These are phyloP conservation scores for Dioctria linearis DNA, from an alignment of 2,888 invertebrate genomes.

Conservation along the genomic window DNA sequence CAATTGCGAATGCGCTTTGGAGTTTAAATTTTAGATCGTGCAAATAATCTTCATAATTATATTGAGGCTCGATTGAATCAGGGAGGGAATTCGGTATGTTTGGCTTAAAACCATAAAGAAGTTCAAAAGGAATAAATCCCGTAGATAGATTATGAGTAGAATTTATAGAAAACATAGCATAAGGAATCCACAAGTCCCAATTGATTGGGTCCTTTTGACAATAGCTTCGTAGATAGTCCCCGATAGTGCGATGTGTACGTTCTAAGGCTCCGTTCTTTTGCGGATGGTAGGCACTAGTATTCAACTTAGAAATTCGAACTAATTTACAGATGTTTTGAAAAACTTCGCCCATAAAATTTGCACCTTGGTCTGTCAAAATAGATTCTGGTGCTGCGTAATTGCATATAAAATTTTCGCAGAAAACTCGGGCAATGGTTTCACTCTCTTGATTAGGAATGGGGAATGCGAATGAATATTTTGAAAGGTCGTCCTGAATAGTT, in stretches of 20 bases:
- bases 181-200: background rate
- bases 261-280: conserved; percentile 10
- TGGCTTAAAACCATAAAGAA: background rate
- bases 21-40: background rate
- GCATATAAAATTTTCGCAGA: background rate
- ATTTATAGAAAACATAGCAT: background rate
- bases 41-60: conserved; percentile 1
- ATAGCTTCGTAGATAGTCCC: conserved; percentile 4
- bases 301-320: background rate
- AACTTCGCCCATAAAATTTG: background rate
- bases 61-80: background rate
- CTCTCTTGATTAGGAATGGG: background rate
- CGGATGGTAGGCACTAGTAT: background rate
- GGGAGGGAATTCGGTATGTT: background rate
- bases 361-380: background rate
- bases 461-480: background rate
- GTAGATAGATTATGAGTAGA: background rate
- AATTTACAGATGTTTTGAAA: background rate
- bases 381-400: background rate
- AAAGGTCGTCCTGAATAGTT: background rate
- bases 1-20: background rate
- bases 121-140: background rate
- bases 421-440: background rate
- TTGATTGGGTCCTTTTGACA: background rate
- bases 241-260: conserved; percentile 11